Evolutionary conservation across 23 tunicate species (phyloP), one percentile per base, ranked within the genome.

Genomic region (Trididemnum nubilum): DNA sequence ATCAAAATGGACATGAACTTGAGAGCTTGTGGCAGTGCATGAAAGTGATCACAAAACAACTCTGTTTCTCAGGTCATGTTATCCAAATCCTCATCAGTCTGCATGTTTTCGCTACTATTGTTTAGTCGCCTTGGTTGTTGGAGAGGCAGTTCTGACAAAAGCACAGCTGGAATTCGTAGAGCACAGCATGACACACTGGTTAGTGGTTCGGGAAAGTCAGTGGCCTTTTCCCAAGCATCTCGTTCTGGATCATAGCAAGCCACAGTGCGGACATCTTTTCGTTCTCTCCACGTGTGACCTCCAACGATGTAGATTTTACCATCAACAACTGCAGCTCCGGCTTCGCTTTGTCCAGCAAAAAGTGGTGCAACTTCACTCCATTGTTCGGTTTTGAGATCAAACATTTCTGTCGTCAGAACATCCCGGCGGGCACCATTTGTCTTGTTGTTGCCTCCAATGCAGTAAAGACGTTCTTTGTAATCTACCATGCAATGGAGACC

Each of bases 331-430:
- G 99, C 92, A n/a, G 99, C 99, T 0, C 99, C 99, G 21, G 99
- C 99, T 58, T 96, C 99, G 38, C 89, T 82, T 57, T 96, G 99
- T 4, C 99, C 99, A 40, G 95, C 99, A 90, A 96, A 96, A 1
- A 96, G 75, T 12, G 99, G 99, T n/a, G 96, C 91, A 35, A 92
- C 99, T 64, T 96, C 94, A n/a, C 92, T 96, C 99, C 99, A 96
- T 54, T 96, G 99, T 60, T 90, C 92, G 25, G 96, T 90, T 38
- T 65, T 51, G 27, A 86, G 39, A 64, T 90, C 85, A 80, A 82
- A 90, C 92, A 96, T 88, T 83, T 96, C 99, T 2, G 99, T 96
- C 35, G 85, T 83, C 33, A 96, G 83, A 1, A 96, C 96, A 78
- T 96, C 99, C 32, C 95, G 70, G 30, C 94, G 81, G 4, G 94